phyloP scores from a whole-genome alignment of 1,140 invertebrate species.

The Bombus confusus region DNA sequence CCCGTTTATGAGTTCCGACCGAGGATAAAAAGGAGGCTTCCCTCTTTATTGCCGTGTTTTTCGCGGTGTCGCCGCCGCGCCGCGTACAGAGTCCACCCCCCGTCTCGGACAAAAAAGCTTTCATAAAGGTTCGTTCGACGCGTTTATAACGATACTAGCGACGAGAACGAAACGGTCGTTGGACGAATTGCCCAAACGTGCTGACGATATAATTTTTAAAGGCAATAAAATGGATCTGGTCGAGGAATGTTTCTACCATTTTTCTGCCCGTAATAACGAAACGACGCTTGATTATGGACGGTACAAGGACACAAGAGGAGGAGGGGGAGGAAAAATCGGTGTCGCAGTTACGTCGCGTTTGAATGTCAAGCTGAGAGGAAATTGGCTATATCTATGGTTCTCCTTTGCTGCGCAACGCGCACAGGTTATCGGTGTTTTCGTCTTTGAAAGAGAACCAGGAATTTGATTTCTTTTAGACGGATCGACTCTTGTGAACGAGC shows the following conservation, averaged over 20 bases:
- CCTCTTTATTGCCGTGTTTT: constrained; percentile 17
- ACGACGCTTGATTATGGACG: constrained; percentile 6
- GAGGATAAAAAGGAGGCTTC: constrained; percentile 1
- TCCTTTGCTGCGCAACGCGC: too few species aligned
- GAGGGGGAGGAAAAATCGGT: background rate
- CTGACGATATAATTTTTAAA: background rate
- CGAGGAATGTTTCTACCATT: background rate
- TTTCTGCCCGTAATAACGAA: constrained; percentile 2
- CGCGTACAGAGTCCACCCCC: background rate
- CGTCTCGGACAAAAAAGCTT: background rate
- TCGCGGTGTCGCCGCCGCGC: background rate
- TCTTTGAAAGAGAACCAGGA: too few species aligned
- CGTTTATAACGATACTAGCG: background rate
- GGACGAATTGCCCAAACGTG: constrained; percentile 20
- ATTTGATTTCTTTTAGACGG: background rate
- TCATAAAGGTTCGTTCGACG: constrained; percentile 3
- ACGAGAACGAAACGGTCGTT: background rate
- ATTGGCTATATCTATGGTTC: background rate
- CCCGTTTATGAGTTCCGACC: constrained; percentile 27
- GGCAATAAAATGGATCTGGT: background rate
- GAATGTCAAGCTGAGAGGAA: background rate
- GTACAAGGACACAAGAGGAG: background rate
- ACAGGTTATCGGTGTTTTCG: background rate
- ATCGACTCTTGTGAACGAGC: background rate
- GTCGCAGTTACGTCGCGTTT: background rate